Conservation (phyloP, 1,140 invertebrate genomes). For the Heliconius congener region DNA sequence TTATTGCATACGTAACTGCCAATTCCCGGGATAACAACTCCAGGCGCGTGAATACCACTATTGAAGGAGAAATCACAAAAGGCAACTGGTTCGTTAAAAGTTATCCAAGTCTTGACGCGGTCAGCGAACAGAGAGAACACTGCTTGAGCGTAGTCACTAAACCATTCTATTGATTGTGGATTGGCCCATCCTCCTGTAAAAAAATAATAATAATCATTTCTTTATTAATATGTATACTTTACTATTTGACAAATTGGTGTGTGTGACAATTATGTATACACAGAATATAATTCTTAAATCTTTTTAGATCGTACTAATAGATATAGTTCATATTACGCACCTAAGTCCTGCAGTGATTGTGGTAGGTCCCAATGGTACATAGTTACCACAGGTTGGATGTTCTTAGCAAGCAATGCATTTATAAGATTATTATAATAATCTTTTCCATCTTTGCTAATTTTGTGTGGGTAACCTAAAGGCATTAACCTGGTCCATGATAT, state of each 20-base stretch:
- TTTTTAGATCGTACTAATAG: too few species aligned
- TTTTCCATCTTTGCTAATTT: slow-evolving; percentile 80
- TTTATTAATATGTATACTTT: too few species aligned
- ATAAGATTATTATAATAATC: slow-evolving; percentile 47
- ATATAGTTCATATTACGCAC: neutral
- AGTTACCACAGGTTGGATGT: slow-evolving; percentile 19
- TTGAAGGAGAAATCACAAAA: slow-evolving; percentile 82
- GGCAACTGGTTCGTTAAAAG: slow-evolving; percentile 85
- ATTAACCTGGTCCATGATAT: slow-evolving; percentile 84
- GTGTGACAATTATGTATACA: too few species aligned
- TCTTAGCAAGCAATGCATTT: slow-evolving; percentile 36
- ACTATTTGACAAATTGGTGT: too few species aligned
- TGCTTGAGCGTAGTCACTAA: neutral
- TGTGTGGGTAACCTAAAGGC: slow-evolving; percentile 80
- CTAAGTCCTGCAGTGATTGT: slow-evolving; percentile 13
- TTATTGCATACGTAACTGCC: neutral
- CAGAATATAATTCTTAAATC: too few species aligned
- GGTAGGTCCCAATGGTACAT: slow-evolving; percentile 21
- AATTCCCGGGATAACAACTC: neutral
- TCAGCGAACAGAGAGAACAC: slow-evolving; percentile 76
- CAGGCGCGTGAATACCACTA: neutral
- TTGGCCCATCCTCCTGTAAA: neutral
- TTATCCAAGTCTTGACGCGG: slow-evolving; percentile 84
- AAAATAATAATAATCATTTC: neutral
- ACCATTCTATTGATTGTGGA: slow-evolving; percentile 8